phyloP scores from a whole-genome alignment of 2,113 vertebrate species.

The Syrmaticus mikado region DNA sequence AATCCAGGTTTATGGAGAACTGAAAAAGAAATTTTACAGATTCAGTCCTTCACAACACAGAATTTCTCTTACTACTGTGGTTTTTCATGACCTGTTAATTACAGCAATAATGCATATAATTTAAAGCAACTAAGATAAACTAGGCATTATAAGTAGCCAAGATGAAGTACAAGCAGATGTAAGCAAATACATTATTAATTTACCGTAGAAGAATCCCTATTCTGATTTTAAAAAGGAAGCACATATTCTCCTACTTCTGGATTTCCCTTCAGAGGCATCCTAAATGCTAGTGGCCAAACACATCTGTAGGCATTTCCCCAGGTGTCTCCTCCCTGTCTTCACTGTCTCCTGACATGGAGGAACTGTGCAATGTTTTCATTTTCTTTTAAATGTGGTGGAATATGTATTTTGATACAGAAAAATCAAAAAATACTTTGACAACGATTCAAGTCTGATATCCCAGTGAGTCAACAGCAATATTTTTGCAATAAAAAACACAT shows the following conservation, averaged over 20 bases:
- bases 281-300: neutral
- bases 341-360: neutral
- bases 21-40: neutral
- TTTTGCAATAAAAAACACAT: neutral
- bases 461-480: rapidly evolving
- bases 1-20: rapidly evolving
- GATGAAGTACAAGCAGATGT: neutral
- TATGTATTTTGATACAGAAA: neutral
- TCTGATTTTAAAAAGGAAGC: neutral
- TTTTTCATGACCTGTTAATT: neutral
- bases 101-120: neutral
- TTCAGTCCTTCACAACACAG: neutral
- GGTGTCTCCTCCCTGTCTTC: neutral
- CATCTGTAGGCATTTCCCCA: neutral
- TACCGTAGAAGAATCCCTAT: neutral
- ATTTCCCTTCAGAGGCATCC: neutral
- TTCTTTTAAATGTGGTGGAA: neutral
- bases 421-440: neutral
- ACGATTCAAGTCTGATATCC: neutral
- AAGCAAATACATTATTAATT: neutral
- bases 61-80: neutral
- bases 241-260: neutral
- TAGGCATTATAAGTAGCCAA: neutral
- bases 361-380: neutral
- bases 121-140: neutral